Percentiles rank a stretch among this genome's conserved stretches.
Evolutionary conservation across 2,113 vertebrate species (phyloP).

Genomic region (Scortum barcoo): DNA sequence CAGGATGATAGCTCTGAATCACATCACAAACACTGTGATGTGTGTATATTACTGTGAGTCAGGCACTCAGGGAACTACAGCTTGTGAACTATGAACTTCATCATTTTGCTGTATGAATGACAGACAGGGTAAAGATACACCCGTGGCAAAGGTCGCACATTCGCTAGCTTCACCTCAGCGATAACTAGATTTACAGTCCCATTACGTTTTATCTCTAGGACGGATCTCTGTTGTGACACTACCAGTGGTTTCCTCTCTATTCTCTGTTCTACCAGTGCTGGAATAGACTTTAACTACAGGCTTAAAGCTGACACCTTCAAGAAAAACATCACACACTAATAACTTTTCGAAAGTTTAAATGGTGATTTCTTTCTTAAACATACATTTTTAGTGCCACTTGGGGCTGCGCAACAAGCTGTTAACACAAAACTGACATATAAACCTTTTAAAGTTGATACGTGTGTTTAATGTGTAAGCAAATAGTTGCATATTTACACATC

Average conservation of each 20-base stretch:
- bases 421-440: too few species aligned
- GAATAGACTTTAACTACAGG: neutral
- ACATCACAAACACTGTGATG: constrained; percentile 40
- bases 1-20: constrained; percentile 47
- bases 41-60: constrained; percentile 43
- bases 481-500: neutral
- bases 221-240: too few species aligned
- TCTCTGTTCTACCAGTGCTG: neutral
- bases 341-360: neutral
- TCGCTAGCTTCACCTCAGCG: neutral
- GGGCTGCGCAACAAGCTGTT: neutral
- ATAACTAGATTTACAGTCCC: neutral
- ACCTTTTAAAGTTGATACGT: too few species aligned
- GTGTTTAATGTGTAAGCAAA: neutral
- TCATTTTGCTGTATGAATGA: constrained; percentile 23
- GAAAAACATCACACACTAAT: neutral
- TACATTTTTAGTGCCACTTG: too few species aligned
- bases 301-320: neutral
- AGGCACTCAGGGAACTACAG: constrained; percentile 6
- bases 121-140: constrained; percentile 6
- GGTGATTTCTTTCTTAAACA: too few species aligned
- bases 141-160: neutral
- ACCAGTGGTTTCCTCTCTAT: neutral
- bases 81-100: constrained; percentile 22
- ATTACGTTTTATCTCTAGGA: neutral